Evolutionary conservation across 2,797 vertebrate genomes (phyloP), one percentile per base, ranked within the genome.

Genomic region (Gadopsis bispinosus): DNA sequence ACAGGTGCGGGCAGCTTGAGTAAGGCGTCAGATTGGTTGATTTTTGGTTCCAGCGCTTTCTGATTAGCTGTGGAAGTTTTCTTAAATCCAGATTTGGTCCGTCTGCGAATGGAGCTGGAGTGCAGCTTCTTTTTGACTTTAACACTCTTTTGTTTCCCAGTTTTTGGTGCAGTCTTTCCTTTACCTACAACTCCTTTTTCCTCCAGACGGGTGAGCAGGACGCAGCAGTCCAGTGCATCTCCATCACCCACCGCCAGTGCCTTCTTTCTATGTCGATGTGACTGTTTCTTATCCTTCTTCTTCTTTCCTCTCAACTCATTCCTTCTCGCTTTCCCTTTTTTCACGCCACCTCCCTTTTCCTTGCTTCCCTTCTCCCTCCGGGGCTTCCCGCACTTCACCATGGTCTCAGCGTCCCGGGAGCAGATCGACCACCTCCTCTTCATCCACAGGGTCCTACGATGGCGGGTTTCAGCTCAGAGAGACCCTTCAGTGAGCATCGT

Each of bases 131-230:
- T 92, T 77, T 86, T 93, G 14, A 73, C 73, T 80, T 92, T 89
- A n/a, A 43, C 62, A 5, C 79, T 63, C 66, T 75, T 88, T 71
- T 88, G 67, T 80, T 88, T 94, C 71, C 78, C 58, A 50, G 47
- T 48, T 86, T 88, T 92, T 56, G 55, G 62, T 75, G 77, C 60
- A 7, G 79, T 56, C 71, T 80, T 88, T 33, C 22, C 53, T 64
- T 81, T 91, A 22, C 58, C 80, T 68, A 51, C 56, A 43, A n/a
- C 80, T 41, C 62, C 50, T 84, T 91, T 94, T 79, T 96, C 96
- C 81, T 99, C 97, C 80, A 99, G 91, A 77, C 98, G 96, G 54
- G 97, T 99, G 83, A 99, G 96, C 68, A 99, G 91, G 77, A 99
- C 98, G 37, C 97, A 95, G 80, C 98, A 99, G 88, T 97, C 95